Conservation (phyloP, 1,140 invertebrate species). For the Eriocheir sinensis region DNA sequence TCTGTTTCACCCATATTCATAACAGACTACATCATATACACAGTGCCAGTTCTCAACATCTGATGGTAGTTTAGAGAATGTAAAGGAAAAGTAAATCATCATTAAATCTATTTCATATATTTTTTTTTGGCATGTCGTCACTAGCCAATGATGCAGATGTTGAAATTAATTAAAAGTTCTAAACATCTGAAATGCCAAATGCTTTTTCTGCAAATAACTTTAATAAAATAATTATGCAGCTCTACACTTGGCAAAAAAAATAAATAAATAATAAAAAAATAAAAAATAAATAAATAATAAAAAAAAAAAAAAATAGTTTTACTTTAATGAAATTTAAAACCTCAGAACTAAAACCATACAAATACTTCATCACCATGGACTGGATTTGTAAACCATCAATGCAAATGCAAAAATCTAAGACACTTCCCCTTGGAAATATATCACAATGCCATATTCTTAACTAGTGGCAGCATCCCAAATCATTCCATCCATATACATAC, state of each 20-base stretch:
- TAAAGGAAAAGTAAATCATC: not conserved
- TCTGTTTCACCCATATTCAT: no score
- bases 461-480: conserved; percentile 66
- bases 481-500: conserved; percentile 23
- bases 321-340: conserved; percentile 53
- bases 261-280: conserved; percentile 52
- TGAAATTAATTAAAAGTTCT: conserved; percentile 61
- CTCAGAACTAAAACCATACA: conserved; percentile 46
- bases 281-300: conserved; percentile 44
- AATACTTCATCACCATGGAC: conserved; percentile 45
- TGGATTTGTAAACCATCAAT: conserved; percentile 54
- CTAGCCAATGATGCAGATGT: conserved; percentile 67
- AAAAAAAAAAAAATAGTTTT: conserved; percentile 57
- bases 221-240: conserved; percentile 34
- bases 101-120: conserved; percentile 62
- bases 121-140: conserved; percentile 72
- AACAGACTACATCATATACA: no score
- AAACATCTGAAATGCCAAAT: conserved; percentile 57
- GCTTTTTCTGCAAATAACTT: conserved; percentile 17
- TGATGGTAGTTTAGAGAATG: not conserved
- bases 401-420: conserved; percentile 68
- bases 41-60: no score
- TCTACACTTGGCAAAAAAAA: conserved; percentile 47
- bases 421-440: conserved; percentile 63
- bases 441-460: conserved; percentile 68